Conservation (phyloP, 1,140 invertebrate species). For the Drosophila takahashii region DNA sequence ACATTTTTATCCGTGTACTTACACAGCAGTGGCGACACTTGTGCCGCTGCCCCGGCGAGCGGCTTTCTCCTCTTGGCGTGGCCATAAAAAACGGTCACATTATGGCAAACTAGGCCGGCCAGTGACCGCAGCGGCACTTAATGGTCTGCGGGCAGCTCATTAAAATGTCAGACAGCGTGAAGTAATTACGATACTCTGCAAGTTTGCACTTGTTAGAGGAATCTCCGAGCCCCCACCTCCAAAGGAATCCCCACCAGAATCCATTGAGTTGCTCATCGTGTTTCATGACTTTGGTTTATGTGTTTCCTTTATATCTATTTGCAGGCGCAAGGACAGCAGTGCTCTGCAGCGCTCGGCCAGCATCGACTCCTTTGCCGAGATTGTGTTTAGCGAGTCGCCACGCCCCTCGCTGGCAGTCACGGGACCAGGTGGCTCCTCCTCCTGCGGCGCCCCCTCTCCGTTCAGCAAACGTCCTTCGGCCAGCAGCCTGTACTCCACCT, state of each 20-base stretch:
- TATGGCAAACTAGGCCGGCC: constrained; percentile 80
- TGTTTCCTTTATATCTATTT: constrained; percentile 38
- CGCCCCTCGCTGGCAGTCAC: constrained; percentile 73
- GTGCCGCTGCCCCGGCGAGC: constrained; percentile 20
- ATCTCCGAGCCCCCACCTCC: neutral
- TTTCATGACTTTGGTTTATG: constrained; percentile 17
- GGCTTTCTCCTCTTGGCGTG: constrained; percentile 58
- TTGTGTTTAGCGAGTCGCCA: constrained; percentile 86
- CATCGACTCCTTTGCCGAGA: constrained; percentile 91
- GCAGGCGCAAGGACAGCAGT: constrained; percentile 86
- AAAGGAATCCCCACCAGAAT: constrained; percentile 9
- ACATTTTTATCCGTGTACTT: constrained; percentile 5
- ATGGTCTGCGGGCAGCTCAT: constrained; percentile 60
- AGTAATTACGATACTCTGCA: constrained; percentile 75
- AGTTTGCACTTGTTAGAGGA: constrained; percentile 53
- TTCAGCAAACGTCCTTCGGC: constrained; percentile 85
- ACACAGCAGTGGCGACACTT: constrained; percentile 7
- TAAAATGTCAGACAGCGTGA: constrained; percentile 74
- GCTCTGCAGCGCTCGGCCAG: constrained; percentile 91
- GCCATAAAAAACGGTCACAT: constrained; percentile 71
- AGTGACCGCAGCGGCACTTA: constrained; percentile 71
- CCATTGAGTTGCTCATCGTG: constrained; percentile 17
- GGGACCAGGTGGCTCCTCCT: constrained; percentile 33
- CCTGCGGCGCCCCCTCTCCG: constrained; percentile 45
- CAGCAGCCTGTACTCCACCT: constrained; percentile 85